A percentile compares a stretch with the other conserved stretches of the same genome.
Conservation (phyloP, 1,140 invertebrate genomes). For the Lasaia peninsularis region DNA sequence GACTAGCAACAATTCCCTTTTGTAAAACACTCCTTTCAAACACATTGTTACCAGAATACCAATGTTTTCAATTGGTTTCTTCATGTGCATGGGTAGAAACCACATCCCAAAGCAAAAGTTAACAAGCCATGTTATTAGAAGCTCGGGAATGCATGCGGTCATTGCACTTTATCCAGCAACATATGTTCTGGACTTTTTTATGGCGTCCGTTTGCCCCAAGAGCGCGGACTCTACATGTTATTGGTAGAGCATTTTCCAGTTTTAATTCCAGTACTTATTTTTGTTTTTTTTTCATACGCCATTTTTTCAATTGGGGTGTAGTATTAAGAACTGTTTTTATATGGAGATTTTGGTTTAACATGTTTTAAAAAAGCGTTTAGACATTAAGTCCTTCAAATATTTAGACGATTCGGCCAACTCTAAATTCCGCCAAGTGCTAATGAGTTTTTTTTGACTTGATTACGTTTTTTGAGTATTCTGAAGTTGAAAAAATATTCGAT, state of each 20-base stretch:
- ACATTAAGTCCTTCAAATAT: no score
- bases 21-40: background rate
- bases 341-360: no score
- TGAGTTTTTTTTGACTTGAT: no score
- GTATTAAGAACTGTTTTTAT: no score
- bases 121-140: conserved; percentile 34
- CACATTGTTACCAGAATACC: conserved; percentile 2
- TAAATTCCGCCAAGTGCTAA: no score
- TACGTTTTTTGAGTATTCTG: no score
- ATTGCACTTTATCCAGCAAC: conserved; percentile 43
- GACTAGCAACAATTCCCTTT: background rate
- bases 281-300: conserved; percentile 1
- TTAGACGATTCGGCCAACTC: no score
- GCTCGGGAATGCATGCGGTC: conserved; percentile 28
- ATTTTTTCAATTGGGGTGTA: background rate
- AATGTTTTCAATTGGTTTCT: conserved; percentile 11
- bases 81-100: conserved; percentile 4
- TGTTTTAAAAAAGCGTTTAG: no score
- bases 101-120: conserved; percentile 19
- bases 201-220: conserved; percentile 33
- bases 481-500: no score
- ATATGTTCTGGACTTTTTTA: conserved; percentile 59
- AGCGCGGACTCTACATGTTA: conserved; percentile 33
- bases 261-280: conserved; percentile 45
- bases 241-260: conserved; percentile 38